phyloP scores from a whole-genome alignment of 2,888 invertebrate genomes.

The Ectemnius lituratus region DNA sequence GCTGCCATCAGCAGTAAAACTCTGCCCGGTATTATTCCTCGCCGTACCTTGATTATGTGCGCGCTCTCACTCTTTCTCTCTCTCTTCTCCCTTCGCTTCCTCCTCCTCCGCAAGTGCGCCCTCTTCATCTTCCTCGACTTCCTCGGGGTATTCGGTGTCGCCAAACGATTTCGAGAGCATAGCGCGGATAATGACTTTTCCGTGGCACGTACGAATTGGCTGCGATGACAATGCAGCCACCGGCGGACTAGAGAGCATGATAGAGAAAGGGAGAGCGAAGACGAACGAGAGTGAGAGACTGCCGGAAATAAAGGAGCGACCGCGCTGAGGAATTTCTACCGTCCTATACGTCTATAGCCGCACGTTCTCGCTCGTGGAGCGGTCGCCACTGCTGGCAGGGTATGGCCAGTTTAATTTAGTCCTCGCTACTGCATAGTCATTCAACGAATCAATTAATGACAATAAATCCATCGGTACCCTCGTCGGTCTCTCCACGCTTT shows the following conservation, averaged over 20 bases:
- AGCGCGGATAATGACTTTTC: conserved; percentile 39
- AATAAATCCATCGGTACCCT: conserved; percentile 33
- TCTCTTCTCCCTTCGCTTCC: neutral
- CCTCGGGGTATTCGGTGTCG: conserved; percentile 14
- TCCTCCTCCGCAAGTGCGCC: neutral
- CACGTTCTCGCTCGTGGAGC: neutral
- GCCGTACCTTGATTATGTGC: no score
- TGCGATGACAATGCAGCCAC: conserved; percentile 4
- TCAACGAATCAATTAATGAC: conserved; percentile 54
- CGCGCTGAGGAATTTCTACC: conserved; percentile 46
- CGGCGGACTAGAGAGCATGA: neutral
- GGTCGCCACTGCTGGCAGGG: conserved; percentile 2
- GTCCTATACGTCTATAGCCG: conserved; percentile 25
- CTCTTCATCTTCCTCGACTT: conserved; percentile 2
- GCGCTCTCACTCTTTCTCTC: neutral
- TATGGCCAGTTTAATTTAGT: conserved; percentile 56
- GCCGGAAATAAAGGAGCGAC: conserved; percentile 30
- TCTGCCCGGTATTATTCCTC: neutral
- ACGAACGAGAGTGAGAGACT: neutral
- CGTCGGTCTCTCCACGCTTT: conserved; percentile 25
- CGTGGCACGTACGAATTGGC: conserved; percentile 18
- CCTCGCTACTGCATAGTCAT: conserved; percentile 31
- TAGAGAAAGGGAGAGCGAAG: neutral
- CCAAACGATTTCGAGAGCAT: conserved; percentile 40
- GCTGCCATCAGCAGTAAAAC: conserved; percentile 13